Base-by-base conservation (phyloP, 1,140 invertebrate species). In the Drosophila guanche region DNA sequence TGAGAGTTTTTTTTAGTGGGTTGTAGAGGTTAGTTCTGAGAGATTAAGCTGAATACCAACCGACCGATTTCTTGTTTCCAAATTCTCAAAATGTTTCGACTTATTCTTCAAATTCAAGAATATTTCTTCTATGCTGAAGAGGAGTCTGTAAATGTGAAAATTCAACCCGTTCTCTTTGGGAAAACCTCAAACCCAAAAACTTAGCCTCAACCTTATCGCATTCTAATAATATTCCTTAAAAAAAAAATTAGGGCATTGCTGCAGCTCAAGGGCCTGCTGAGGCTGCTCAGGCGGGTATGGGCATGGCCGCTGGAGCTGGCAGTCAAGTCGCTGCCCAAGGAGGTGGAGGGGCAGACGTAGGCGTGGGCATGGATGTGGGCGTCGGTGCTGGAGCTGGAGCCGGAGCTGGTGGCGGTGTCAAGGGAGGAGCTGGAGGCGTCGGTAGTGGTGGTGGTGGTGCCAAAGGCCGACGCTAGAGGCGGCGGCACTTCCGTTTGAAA, bases 281-380 rank as follows among this genome's bases (percentile, higher is more conserved):
- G 16, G 76, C 41, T 5, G 79, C 76, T 1, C 71, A 85, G 16
- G 59, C 55, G 5, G 80, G 59, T 16, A n/a, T 76, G 5, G 48
- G 23, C 0, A 20, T 55, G 23, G 58, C 60, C 2, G 70, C 57
- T 5, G 48, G 45, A 0, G 76, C 47, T 7, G 65, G 47, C 3
- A 60, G 33, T 3, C 57, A 65, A 7, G 41, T 66, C 7, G 78
- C 48, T 1, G 69, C 42, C 4, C 43, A 60, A 2, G 73, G 68
- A 5, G 48, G 43, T 4, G 78, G 37, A 1, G 59, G 59, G 6
- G 56, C 50, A 12, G 62, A 58, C 5, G 60, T 29, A 5, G 79
- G 65, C 2, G 46, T 76, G 14, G 58, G 45, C 23, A 37, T 37
- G 76, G 62, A 12, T 61, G 72, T 12, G 58, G 46, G 27, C 57